These are phyloP conservation scores for Ceratina japonica DNA, from an alignment of 1,140 invertebrate species.

Conservation along the genomic window DNA sequence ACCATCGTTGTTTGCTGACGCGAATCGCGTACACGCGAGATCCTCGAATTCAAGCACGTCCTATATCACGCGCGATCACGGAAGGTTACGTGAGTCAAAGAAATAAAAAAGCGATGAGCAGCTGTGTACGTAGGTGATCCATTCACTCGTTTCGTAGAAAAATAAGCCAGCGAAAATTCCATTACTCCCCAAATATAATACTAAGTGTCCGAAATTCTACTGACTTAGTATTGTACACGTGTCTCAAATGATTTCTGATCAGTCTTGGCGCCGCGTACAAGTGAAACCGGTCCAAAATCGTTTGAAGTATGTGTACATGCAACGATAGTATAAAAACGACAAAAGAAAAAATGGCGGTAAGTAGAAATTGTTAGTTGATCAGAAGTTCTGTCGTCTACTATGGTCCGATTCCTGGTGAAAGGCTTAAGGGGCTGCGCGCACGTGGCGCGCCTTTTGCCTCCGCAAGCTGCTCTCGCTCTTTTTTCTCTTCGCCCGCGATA, in stretches of 20 bases:
- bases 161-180: neutral
- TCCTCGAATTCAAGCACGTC: slow-evolving; percentile 35
- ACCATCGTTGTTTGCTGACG: slow-evolving; percentile 21
- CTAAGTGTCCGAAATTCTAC: no score
- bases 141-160: neutral
- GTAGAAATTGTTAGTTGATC: no score
- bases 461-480: slow-evolving; percentile 51
- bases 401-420: neutral
- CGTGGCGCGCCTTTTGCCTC: slow-evolving; percentile 39
- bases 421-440: neutral
- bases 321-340: no score
- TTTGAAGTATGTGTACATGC: no score
- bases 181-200: neutral
- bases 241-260: no score
- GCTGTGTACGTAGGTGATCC: slow-evolving; percentile 19
- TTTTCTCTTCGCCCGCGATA: slow-evolving; percentile 41
- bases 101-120: slow-evolving; percentile 35
- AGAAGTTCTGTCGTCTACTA: no score
- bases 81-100: slow-evolving; percentile 37
- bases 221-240: no score
- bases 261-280: no score
- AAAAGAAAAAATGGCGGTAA: no score
- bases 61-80: slow-evolving; percentile 39
- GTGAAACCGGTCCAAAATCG: no score
- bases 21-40: slow-evolving; percentile 25